A percentile compares a stretch with the other conserved stretches of the same genome.
Conservation (phyloP, 2,113 vertebrate genomes). For the Nesogale talazaci region DNA sequence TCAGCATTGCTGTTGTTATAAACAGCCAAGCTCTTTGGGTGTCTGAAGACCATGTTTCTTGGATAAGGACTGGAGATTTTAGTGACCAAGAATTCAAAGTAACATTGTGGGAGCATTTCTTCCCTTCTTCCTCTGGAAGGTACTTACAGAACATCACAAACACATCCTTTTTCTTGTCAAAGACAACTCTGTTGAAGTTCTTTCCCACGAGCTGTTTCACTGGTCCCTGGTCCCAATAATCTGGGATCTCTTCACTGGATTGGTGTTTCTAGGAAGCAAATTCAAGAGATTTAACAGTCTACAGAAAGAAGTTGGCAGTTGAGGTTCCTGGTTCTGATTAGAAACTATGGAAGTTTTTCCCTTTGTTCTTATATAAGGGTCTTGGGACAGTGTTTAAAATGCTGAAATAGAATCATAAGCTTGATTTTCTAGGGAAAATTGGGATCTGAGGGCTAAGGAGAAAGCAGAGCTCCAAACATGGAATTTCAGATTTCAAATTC, state of each 20-base stretch:
- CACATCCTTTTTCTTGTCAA: slow-evolving; percentile 90
- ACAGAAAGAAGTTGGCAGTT: background rate
- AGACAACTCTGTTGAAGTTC: slow-evolving; percentile 92
- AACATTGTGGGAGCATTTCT: fast-evolving
- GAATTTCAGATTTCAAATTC: background rate
- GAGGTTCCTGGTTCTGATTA: background rate
- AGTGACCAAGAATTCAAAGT: background rate
- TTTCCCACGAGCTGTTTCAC: slow-evolving; percentile 94
- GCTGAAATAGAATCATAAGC: background rate
- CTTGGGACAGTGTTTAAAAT: background rate
- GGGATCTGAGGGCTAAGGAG: background rate
- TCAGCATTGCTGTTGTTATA: background rate
- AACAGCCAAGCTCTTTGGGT: background rate
- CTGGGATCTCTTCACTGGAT: slow-evolving; percentile 92
- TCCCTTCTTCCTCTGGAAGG: background rate
- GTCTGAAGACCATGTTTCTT: background rate
- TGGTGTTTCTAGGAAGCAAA: slow-evolving; percentile 88
- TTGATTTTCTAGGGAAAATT: background rate
- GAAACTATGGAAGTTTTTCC: background rate
- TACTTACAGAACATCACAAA: slow-evolving; percentile 96
- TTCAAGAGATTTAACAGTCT: background rate
- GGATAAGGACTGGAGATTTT: background rate
- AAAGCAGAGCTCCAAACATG: background rate
- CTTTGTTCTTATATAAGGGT: background rate
- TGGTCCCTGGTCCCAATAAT: slow-evolving; percentile 91